Evolutionary conservation across 2,888 invertebrate genomes (phyloP).

Genomic region (Anthrax anthrax): DNA sequence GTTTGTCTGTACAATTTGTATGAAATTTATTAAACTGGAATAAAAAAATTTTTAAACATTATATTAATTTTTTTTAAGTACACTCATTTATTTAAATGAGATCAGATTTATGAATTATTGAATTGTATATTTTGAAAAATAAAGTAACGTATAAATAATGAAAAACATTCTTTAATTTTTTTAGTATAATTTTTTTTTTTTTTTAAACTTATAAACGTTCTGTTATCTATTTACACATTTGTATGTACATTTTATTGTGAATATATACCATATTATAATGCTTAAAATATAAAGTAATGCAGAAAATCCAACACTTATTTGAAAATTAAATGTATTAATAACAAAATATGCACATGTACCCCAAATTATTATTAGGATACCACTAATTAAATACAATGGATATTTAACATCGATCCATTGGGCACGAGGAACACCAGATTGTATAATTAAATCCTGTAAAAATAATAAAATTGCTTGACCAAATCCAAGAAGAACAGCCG

Average conservation of each 20-base stretch:
- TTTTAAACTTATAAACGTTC: too few relatives aligned
- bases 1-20: too few relatives aligned
- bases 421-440: conserved; percentile 28
- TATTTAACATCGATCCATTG: conserved; percentile 30
- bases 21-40: too few relatives aligned
- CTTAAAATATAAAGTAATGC: conserved; percentile 24
- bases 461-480: conserved; percentile 32
- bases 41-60: too few relatives aligned
- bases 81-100: too few relatives aligned
- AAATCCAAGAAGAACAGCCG: conserved; percentile 31
- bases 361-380: conserved; percentile 28
- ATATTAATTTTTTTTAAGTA: too few relatives aligned
- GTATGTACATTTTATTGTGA: neutral
- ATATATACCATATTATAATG: conserved; percentile 23
- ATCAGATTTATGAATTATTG: too few relatives aligned
- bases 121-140: too few relatives aligned
- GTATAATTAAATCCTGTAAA: conserved; percentile 29
- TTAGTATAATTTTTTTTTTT: too few relatives aligned
- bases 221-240: neutral
- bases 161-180: too few relatives aligned
- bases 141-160: too few relatives aligned
- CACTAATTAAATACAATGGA: conserved; percentile 30
- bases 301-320: conserved; percentile 27
- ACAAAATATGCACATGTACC: conserved; percentile 28
- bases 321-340: conserved; percentile 28